phyloP scores from a whole-genome alignment of 2,113 vertebrate genomes.

The Pavo muticus region DNA sequence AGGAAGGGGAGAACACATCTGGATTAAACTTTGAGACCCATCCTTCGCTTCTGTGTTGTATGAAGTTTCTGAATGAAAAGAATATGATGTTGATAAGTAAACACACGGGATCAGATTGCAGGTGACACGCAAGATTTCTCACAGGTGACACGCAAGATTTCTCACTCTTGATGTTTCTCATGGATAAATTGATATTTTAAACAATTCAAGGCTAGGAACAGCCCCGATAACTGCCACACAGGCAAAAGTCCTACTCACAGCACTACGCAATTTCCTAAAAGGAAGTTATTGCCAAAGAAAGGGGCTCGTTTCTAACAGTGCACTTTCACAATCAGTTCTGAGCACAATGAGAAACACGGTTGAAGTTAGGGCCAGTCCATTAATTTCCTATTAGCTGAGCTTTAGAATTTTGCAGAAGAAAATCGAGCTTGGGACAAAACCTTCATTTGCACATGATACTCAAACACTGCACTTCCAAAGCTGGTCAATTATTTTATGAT shows the following conservation, averaged over 20 bases:
- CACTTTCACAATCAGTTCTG: background rate
- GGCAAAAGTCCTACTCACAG: background rate
- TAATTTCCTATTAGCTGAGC: background rate
- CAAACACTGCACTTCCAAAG: background rate
- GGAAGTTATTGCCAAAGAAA: background rate
- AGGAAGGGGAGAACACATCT: constrained; percentile 82
- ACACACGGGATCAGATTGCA: background rate
- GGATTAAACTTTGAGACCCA: constrained; percentile 67
- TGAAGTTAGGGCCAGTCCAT: background rate
- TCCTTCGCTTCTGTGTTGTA: constrained; percentile 30
- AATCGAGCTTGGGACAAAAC: background rate
- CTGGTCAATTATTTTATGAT: background rate
- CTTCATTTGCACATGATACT: rapidly evolving
- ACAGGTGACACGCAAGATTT: background rate
- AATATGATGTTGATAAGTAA: constrained; percentile 21
- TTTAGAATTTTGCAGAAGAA: background rate
- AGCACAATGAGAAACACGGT: background rate
- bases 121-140: background rate
- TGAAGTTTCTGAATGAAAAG: constrained; percentile 68
- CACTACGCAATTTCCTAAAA: background rate
- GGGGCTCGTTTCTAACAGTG: background rate
- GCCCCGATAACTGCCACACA: background rate
- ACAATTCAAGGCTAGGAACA: background rate
- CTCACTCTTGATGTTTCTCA: background rate
- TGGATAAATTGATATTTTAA: background rate